Evolutionary conservation across 1,140 invertebrate species (phyloP), one percentile per base, ranked within the genome.

Genomic region (Trachymyrmex septentrionalis): DNA sequence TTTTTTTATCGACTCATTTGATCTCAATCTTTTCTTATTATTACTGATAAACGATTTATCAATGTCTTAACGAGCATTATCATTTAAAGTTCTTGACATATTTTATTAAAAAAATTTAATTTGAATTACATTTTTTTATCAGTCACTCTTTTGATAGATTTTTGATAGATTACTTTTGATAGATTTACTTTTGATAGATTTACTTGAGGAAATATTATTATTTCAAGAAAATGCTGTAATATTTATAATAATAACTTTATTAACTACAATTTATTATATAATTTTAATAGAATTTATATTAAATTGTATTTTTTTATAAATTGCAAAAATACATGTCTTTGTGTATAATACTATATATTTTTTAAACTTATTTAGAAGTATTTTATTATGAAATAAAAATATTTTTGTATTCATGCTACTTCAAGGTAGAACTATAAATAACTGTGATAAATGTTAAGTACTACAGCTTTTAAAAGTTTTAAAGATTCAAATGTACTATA

Each of bases 331-430:
- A 66, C 30, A 66, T 66, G 6, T 0, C 5, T 67, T 67, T 44
- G 64, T 38, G 12, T 6, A 44, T 57, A n/a, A 38, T 55, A 34
- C 3, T 30, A 24, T 27, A 0, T 44, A 38, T 3, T 12, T 2
- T 2, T 2, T 2, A 72, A 3, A 27, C 27, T 61, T 53, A n/a
- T 75, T 55, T 64, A 24, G 1, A 55, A 55, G 16, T 55, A 21
- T 21, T 57, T 57, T 21, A 55, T 55, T 55, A 21, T 57, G 59
- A 38, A 44, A 69, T 30, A 50, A 64, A 71, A 67, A 73, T 86
- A 91, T 81, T 90, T 90, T 91, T 90, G 84, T 80, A 90, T 61
- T 80, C 19, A n/a, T 72, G 61, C 16, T 4, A 71, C 7, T 66
- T 86, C 44, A 67, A 80, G 38, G 63, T 59, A 66, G 55, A 1